These are phyloP conservation scores for Xylota sylvarum DNA, from an alignment of 2,888 invertebrate genomes.

Conservation along the genomic window DNA sequence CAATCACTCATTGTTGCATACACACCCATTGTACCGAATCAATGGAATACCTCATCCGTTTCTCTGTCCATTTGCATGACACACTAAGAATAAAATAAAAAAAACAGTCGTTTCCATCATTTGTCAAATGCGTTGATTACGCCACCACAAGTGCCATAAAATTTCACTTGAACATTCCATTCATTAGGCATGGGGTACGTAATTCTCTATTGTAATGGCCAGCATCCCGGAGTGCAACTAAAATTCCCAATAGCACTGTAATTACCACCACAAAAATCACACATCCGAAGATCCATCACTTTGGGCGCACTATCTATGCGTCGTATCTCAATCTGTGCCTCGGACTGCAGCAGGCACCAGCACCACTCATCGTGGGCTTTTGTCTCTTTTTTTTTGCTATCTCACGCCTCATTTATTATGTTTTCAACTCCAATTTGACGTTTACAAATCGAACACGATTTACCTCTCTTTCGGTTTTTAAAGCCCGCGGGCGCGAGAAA, in stretches of 20 bases:
- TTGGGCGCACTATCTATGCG: conserved; percentile 27
- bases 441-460: conserved; percentile 75
- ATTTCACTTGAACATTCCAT: conserved; percentile 57
- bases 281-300: conserved; percentile 71
- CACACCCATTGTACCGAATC: conserved; percentile 60
- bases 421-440: conserved; percentile 77
- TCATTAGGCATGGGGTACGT: conserved; percentile 31
- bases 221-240: conserved; percentile 55
- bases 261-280: conserved; percentile 68
- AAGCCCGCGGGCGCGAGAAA: conserved; percentile 12
- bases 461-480: conserved; percentile 28
- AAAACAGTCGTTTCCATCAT: conserved; percentile 53
- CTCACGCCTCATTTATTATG: conserved; percentile 76
- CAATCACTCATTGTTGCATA: conserved; percentile 57
- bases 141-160: conserved; percentile 61
- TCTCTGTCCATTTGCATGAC: conserved; percentile 14
- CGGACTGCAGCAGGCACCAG: conserved; percentile 20
- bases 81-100: neutral
- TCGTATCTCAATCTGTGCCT: conserved; percentile 42
- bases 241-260: conserved; percentile 45
- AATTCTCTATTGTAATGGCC: conserved; percentile 44
- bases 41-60: conserved; percentile 20
- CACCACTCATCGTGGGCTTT: conserved; percentile 47
- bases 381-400: conserved; percentile 59
- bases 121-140: conserved; percentile 72